These are phyloP conservation scores for Cataglyphis livida DNA, from an alignment of 2,888 invertebrate species.

Conservation along the genomic window DNA sequence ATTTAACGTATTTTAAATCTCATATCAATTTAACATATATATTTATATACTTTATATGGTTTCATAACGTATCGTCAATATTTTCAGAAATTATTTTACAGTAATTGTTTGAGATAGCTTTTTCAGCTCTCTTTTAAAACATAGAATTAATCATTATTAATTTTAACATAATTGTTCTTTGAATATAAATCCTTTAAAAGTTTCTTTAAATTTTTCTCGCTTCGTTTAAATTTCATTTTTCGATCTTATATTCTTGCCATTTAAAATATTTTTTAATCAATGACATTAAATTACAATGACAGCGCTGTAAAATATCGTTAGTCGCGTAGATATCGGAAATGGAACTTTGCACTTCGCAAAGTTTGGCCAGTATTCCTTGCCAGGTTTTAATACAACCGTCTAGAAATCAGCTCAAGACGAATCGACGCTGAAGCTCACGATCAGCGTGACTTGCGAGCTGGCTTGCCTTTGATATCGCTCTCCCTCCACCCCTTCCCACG, in stretches of 20 bases:
- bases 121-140: background rate
- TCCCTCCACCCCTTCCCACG: background rate
- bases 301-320: background rate
- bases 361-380: slow-evolving; percentile 1
- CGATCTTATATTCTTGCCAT: background rate
- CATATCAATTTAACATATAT: background rate
- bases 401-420: slow-evolving; percentile 35
- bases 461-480: slow-evolving; percentile 41
- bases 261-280: slow-evolving; percentile 1
- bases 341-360: slow-evolving; percentile 28
- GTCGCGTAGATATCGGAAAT: background rate
- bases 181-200: background rate
- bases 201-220: too few relatives aligned
- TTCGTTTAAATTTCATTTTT: background rate
- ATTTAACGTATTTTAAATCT: slow-evolving; percentile 13
- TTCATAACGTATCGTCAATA: background rate
- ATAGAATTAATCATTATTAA: background rate
- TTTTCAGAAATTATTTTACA: background rate
- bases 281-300: background rate
- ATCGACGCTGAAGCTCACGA: slow-evolving; percentile 44
- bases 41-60: background rate
- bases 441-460: slow-evolving; percentile 50
- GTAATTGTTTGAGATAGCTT: background rate
- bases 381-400: slow-evolving; percentile 48
- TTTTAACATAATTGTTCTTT: background rate